Evolutionary conservation across 2,888 invertebrate genomes (phyloP), one percentile per base, ranked within the genome.

Genomic region (Drosophila fungiperda): DNA sequence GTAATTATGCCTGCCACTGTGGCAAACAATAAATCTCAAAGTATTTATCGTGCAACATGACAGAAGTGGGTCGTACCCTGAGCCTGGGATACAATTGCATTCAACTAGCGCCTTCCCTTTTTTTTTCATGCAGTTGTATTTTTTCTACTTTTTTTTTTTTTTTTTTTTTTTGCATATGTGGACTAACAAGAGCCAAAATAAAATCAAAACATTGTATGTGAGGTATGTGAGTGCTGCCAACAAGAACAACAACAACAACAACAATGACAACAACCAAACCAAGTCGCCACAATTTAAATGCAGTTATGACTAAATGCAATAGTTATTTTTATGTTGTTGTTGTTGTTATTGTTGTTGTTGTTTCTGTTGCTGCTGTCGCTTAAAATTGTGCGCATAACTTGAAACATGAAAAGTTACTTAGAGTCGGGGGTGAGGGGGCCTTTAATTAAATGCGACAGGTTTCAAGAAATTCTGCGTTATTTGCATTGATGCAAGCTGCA

Each of bases 381-480:
- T 79, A 76, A 85, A 78, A 87, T 84, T 85, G 86, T 76, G 81
- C 88, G 83, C 88, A 86, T 86, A 83, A 80, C 73, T 81, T 70
- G 66, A 73, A 83, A 87, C 87, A 87, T 89, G 89, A 89, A 87
- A 87, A 89, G 86, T 87, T 89, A 87, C 87, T 87, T 87, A 87
- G 80, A 85, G 76, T 70, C 62, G 61, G 49, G 29, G 29, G 29
- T 29, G 29, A 29, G 29, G 6, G 29, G 68, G 61, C 78, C 87
- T 87, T 85, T 89, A 87, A 87, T 87, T 87, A 89, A 87, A 89
- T 82, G 86, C 89, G 87, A 89, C 87, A 87, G 87, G 87, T 87
- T 82, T 87, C 74, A 73, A 78, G 65, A 88, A 76, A 83, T 84
- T 87, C 70, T 68, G 68, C 69, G 71, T 68, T 83, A 83, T 83